These are phyloP conservation scores for Gibbula magus DNA, from an alignment of 2,888 invertebrate genomes.

Conservation along the genomic window DNA sequence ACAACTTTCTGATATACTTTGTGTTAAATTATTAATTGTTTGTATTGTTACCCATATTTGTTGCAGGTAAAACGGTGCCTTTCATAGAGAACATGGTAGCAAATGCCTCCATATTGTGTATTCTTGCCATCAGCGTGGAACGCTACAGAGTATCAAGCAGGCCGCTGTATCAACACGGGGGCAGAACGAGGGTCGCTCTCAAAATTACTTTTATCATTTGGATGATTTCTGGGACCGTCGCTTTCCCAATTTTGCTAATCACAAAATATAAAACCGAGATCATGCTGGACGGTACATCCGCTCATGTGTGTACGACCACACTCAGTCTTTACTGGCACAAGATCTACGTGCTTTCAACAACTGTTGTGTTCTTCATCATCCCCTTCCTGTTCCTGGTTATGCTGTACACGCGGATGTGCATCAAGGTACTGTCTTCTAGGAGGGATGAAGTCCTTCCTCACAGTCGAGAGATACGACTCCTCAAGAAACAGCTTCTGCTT, in stretches of 20 bases:
- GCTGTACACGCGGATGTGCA: constrained; percentile 81
- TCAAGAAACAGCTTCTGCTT: constrained; percentile 8
- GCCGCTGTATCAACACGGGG: constrained; percentile 82
- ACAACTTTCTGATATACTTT: no score
- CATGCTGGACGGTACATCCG: constrained; percentile 81
- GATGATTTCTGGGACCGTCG: constrained; percentile 63
- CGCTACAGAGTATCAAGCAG: constrained; percentile 92
- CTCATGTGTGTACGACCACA: constrained; percentile 86
- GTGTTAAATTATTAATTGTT: no score
- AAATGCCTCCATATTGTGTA: constrained; percentile 92
- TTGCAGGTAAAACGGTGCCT: constrained; percentile 90
- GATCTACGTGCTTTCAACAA: constrained; percentile 86
- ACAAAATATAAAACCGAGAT: constrained; percentile 84
- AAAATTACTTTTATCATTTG: constrained; percentile 70
- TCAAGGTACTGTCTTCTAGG: neutral
- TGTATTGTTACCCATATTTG: constrained; percentile 45
- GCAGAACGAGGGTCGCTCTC: constrained; percentile 69
- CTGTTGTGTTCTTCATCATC: constrained; percentile 88
- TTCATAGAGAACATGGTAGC: constrained; percentile 93
- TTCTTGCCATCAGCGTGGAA: constrained; percentile 93
- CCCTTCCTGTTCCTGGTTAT: constrained; percentile 88
- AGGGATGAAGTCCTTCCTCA: neutral
- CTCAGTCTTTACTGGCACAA: constrained; percentile 81
- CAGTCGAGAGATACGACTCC: neutral
- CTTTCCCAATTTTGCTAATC: constrained; percentile 86